A percentile compares a stretch with the other conserved stretches of the same genome.
phyloP scores from a whole-genome alignment of 2,113 vertebrate genomes.

The Mesoclemmys tuberculata region DNA sequence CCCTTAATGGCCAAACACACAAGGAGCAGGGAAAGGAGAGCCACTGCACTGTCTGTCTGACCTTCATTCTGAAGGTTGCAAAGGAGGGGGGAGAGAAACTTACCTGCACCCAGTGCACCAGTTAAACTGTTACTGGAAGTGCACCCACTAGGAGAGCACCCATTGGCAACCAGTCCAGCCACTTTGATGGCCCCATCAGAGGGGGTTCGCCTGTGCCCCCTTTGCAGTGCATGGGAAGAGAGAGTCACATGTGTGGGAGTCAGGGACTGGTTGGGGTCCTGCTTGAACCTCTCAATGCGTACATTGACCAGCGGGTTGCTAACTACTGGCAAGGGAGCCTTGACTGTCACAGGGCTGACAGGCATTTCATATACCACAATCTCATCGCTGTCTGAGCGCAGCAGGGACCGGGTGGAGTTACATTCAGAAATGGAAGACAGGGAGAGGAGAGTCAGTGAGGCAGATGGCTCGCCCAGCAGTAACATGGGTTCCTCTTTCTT shows the following conservation, averaged over 20 bases:
- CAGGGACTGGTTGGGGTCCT: slow-evolving; percentile 92
- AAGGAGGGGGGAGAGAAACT: slow-evolving; percentile 53
- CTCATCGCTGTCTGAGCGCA: slow-evolving; percentile 93
- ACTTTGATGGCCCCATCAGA: slow-evolving; percentile 96
- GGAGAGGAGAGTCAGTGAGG: slow-evolving; percentile 91
- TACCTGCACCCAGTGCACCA: slow-evolving; percentile 78
- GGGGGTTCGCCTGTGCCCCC: slow-evolving; percentile 88
- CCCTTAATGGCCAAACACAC: not conserved
- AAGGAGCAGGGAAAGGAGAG: not conserved
- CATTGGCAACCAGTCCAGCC: slow-evolving; percentile 67
- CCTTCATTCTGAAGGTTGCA: not conserved
- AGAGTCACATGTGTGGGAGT: slow-evolving; percentile 93
- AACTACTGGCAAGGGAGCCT: slow-evolving; percentile 74
- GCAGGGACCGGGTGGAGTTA: slow-evolving; percentile 94
- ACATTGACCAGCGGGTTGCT: slow-evolving; percentile 93
- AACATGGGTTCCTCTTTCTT: slow-evolving; percentile 86
- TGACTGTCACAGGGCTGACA: slow-evolving; percentile 79
- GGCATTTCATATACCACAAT: slow-evolving; percentile 87
- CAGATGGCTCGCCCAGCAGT: slow-evolving; percentile 79
- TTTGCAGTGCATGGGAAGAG: slow-evolving; percentile 77
- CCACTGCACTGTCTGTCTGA: not conserved
- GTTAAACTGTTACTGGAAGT: slow-evolving; percentile 79
- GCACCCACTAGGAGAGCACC: slow-evolving; percentile 75
- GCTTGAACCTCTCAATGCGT: slow-evolving; percentile 94
- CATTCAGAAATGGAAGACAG: slow-evolving; percentile 96